Evolutionary conservation across 2,113 vertebrate genomes (phyloP), one percentile per base, ranked within the genome.

Genomic region (Hassar affinis): DNA sequence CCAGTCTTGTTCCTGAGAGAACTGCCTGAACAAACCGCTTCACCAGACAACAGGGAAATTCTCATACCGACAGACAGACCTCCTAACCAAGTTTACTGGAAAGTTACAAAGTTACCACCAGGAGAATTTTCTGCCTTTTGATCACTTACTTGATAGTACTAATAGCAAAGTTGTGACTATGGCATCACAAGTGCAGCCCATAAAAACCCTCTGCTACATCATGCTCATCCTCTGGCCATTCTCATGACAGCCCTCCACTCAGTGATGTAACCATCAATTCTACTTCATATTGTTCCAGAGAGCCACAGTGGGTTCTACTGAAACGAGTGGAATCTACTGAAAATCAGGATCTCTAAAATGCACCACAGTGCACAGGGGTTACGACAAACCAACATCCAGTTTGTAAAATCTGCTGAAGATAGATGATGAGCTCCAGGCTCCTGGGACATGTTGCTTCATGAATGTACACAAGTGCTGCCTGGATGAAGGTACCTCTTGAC

Each of bases 41-140:
- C 33, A 81, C 62, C 38, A 69, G 25, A 78, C 64, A 27, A 59
- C 52, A 49, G 9, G 33, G 47, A 84, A 69, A 54, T 47, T 33
- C 25, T 54, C 35, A 38, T 15, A 10, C n/a, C 47, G 6, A 42
- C n/a, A 35, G 11, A 22, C 17, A 49, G 9, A 30, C 25, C 1
- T 22, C 30, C 18, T 22, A 38, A 35, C 38, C 33, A 38, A 22
- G 64, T 68, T 68, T 68, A 9, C 10, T 1, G 3, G 18, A 22
- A 42, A 33, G 2, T 68, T 68, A 38, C 64, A 42, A 4, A 2
- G 7, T 5, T 33, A 15, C n/a, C 27, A 64, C 33, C 27, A 64
- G n/a, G 33, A 14, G 4, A 4, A 1, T 14, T 62, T 30, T 14
- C 14, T 42, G n/a, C 11, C n/a, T 3, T 30, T 62, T 62, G 59